Base-by-base conservation (phyloP, 2,797 vertebrate genomes). In the Melanotaenia boesemani region DNA sequence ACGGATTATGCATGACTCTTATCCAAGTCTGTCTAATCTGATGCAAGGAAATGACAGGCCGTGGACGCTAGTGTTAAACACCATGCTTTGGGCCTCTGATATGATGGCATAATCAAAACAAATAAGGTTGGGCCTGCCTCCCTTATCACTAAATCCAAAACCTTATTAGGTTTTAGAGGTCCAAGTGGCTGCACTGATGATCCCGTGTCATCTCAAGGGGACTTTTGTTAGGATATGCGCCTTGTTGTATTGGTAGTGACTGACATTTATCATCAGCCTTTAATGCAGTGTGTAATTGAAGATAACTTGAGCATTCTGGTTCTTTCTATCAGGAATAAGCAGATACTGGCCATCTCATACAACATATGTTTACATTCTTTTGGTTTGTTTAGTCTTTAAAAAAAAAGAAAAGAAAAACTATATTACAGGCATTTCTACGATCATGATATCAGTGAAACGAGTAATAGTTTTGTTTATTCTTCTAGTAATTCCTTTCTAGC, bases 41-140 rank as follows among this genome's bases (percentile, higher is more conserved):
- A 63, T 61, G 68, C 64, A 70, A 34, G 20, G 28, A 74, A 44
- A 50, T 67, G 50, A 67, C 20, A 86, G 80, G 89, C 89, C 88
- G 52, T 63, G 52, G 34, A 75, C 67, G 75, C 80, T 76, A 37
- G 56, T 64, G 60, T 80, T 84, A 72, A 70, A 68, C 76, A 70
- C 63, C 28, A 58, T 20, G 69, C 64, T 64, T 48, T 24, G 82
- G 84, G 88, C 90, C 89, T 63, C 62, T 81, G 68, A 84, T 79
- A 68, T 66, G 82, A 84, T 82, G 89, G 82, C 89, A 90, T 89
- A 82, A 86, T 88, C 87, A 84, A 72, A 86, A 89, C 71, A 90
- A 84, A 90, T 77, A 66, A 67, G 74, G 55, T 66, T 16, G 39
- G 84, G 76, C 79, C 79, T 80, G 59, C 74, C 44, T 61, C 28